Evolutionary conservation across 2,888 invertebrate genomes (phyloP).

Genomic region (Coremacera marginata): DNA sequence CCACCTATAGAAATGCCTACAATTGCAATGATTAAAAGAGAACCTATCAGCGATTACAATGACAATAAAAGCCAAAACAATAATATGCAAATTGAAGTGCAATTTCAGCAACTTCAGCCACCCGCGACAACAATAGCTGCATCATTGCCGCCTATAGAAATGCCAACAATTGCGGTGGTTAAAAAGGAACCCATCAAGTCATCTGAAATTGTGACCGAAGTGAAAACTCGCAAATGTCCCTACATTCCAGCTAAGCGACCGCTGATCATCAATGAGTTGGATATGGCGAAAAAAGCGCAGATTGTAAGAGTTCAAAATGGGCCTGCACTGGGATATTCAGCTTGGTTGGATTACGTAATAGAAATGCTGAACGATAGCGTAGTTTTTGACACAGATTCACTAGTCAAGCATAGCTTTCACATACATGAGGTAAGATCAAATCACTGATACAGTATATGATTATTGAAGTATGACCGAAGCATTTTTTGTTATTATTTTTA

Average conservation of each 20-base stretch:
- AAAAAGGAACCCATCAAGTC: conserved; percentile 56
- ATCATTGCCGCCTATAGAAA: conserved; percentile 53
- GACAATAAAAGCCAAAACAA: not conserved
- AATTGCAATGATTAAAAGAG: conserved; percentile 57
- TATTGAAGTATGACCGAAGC: too few species aligned
- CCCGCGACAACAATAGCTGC: conserved; percentile 31
- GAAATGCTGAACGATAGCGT: conserved; percentile 82
- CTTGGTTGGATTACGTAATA: conserved; percentile 82
- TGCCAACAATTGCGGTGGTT: conserved; percentile 57
- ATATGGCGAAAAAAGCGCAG: not conserved
- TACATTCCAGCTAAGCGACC: conserved; percentile 57
- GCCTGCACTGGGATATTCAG: conserved; percentile 71
- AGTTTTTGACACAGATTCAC: conserved; percentile 77
- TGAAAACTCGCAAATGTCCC: conserved; percentile 55
- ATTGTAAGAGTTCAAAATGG: conserved; percentile 36
- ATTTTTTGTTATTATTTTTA: too few species aligned
- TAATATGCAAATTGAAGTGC: not conserved
- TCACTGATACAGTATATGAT: too few species aligned
- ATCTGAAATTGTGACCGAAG: conserved; percentile 52
- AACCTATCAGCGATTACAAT: conserved; percentile 43
- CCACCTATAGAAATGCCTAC: conserved; percentile 57
- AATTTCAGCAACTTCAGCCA: conserved; percentile 9
- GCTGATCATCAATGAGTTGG: conserved; percentile 48
- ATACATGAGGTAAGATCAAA: conserved; percentile 73
- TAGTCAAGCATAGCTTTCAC: conserved; percentile 78